Evolutionary conservation across 2,113 vertebrate species (phyloP).

Genomic region (Onychorhynchus coronatus): DNA sequence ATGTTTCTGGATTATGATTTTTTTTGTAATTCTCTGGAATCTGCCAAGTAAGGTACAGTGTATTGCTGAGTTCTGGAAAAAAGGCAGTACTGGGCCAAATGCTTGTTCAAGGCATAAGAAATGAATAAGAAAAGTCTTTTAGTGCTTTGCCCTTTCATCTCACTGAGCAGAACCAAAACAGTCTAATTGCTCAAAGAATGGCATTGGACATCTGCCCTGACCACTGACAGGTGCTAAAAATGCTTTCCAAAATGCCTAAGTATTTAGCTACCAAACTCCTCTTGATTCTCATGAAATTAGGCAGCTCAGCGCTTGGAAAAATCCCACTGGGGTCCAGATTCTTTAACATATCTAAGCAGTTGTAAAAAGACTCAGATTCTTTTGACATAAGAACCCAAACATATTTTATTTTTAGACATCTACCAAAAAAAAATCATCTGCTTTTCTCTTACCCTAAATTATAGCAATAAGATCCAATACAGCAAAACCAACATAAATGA

Average conservation of each 20-base stretch:
- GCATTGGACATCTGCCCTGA: not conserved
- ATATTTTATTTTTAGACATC: not conserved
- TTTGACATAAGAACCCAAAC: not conserved
- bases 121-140: not conserved
- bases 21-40: constrained; percentile 41
- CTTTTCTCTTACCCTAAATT: not conserved
- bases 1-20: constrained; percentile 53
- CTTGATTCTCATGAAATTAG: not conserved
- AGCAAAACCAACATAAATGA: not conserved
- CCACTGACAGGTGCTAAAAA: not conserved
- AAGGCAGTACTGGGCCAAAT: not conserved
- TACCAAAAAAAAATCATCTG: not conserved
- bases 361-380: not conserved
- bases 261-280: not conserved
- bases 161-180: not conserved
- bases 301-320: not conserved
- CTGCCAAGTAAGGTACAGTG: constrained; percentile 41
- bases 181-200: not conserved
- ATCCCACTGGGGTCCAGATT: not conserved
- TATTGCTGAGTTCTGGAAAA: not conserved
- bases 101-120: not conserved
- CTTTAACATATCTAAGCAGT: not conserved
- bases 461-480: not conserved
- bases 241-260: not conserved
- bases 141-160: not conserved